These are phyloP conservation scores for Stegodyphus mimosarum DNA, from an alignment of 1,140 invertebrate genomes.

Conservation along the genomic window DNA sequence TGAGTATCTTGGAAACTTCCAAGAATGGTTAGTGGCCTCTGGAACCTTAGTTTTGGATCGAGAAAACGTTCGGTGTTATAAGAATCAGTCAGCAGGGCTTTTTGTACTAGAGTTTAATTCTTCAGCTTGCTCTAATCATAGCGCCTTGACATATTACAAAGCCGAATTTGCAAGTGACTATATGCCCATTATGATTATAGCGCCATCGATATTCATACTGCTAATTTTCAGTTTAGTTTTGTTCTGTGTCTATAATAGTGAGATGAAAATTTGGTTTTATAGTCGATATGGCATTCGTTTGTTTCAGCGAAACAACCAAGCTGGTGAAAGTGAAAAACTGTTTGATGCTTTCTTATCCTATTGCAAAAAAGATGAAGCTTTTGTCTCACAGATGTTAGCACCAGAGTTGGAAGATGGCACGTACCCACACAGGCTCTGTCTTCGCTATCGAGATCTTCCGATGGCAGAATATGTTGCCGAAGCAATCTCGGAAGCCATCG, in stretches of 20 bases:
- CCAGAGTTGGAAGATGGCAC: slow-evolving; percentile 83
- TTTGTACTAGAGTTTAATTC: slow-evolving; percentile 60
- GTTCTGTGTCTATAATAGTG: slow-evolving; percentile 81
- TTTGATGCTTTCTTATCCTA: slow-evolving; percentile 95
- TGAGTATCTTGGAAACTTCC: slow-evolving; percentile 86
- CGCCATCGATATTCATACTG: slow-evolving; percentile 61
- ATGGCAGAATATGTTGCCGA: slow-evolving; percentile 86
- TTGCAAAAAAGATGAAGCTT: slow-evolving; percentile 91
- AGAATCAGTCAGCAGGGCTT: slow-evolving; percentile 76
- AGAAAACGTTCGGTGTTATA: slow-evolving; percentile 43
- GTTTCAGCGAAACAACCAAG: slow-evolving; percentile 70
- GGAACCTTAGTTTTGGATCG: slow-evolving; percentile 35
- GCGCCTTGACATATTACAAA: slow-evolving; percentile 63
- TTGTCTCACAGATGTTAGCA: slow-evolving; percentile 85
- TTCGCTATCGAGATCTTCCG: slow-evolving; percentile 90
- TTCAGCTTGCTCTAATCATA: slow-evolving; percentile 72
- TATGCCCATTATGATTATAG: slow-evolving; percentile 73
- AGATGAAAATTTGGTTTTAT: slow-evolving; percentile 68
- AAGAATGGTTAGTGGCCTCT: slow-evolving; percentile 76
- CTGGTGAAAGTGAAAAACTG: slow-evolving; percentile 82
- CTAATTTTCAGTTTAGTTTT: slow-evolving; percentile 74
- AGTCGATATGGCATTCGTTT: slow-evolving; percentile 75
- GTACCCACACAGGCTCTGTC: slow-evolving; percentile 87
- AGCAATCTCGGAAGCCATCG: slow-evolving; percentile 90
- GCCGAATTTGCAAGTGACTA: slow-evolving; percentile 70